Base-by-base conservation (phyloP, 2,888 invertebrate genomes). In the Epicampocera succincta region DNA sequence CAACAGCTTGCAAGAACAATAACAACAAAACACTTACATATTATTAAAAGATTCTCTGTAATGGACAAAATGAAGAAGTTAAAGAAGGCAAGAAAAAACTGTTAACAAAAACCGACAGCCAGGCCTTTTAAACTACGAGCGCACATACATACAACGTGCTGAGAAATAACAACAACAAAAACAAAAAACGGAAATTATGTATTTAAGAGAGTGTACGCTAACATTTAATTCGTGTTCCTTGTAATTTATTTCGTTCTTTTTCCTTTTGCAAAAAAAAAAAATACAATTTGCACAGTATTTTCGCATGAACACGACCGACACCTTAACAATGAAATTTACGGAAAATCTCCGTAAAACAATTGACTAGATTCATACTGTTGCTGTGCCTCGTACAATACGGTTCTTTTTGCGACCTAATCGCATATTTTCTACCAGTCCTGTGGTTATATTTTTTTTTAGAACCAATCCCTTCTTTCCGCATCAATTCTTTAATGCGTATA, bases 141-240 rank as follows among this genome's bases (percentile, higher is more conserved):
- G 33, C 33, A 25, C 25, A 25, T 19, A 54, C 19, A 46, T n/a
- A 25, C n/a, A 13, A 54, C 33, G 40, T 72, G 58, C 33, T 56
- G 60, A 17, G 33, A 46, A 48, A 52, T 3, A 74, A 40, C 50
- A 33, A 38, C 38, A 52, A 48, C 0, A 40, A 56, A 58, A 80
- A 81, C 76, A 72, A 77, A 80, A 76, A 80, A 81, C 76, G 77
- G 80, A 81, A 76, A 77, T 81, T 68, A 61, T 72, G 54, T 68
- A 68, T 76, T 80, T 72, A 56, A 65, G 50, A 63, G 71, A 50
- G 17, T 71, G 52, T 52, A 61, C 33, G 46, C 71, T 71, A 69
- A 76, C 71, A 42, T 80, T 80, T 76, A 72, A 72, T 76, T 80
- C 71, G 42, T 76, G 71, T 40, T 42, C 56, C 60, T 42, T 72